phyloP scores from a whole-genome alignment of 2,113 vertebrate species.

The Talpa occidentalis region DNA sequence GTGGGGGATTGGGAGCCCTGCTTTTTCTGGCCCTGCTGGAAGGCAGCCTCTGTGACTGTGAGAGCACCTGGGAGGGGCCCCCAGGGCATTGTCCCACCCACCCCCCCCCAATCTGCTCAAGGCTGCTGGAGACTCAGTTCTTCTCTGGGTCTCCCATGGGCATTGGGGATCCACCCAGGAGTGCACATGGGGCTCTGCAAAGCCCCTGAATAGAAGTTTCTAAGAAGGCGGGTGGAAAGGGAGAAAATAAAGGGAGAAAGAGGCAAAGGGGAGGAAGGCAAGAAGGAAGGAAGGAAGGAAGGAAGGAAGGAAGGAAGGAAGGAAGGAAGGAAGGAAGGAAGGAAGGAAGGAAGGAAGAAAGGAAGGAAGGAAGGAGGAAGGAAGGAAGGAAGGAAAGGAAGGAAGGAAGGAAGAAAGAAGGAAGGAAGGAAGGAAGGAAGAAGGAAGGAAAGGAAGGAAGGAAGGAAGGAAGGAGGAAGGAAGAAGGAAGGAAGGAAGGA shows the following conservation, averaged over 20 bases:
- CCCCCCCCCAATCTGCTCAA: not conserved
- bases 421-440: not conserved
- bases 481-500: not conserved
- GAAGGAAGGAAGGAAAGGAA: not conserved
- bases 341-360: too few species aligned
- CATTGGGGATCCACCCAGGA: not conserved
- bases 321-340: too few species aligned
- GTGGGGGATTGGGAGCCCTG: slow-evolving; percentile 85
- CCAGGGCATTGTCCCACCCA: not conserved
- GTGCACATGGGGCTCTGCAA: not conserved
- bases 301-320: not conserved
- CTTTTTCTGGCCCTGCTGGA: slow-evolving; percentile 82
- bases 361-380: too few species aligned
- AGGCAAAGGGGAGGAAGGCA: not conserved
- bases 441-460: not conserved
- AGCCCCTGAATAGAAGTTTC: not conserved
- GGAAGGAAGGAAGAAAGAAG: not conserved
- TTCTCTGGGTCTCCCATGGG: not conserved
- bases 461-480: not conserved
- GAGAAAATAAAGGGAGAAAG: not conserved
- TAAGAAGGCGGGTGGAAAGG: not conserved
- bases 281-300: rapidly evolving
- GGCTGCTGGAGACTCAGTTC: not conserved
- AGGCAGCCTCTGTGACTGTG: slow-evolving; percentile 47
- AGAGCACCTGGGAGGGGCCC: slow-evolving; percentile 35